These are phyloP conservation scores for Halcyon senegalensis DNA, from an alignment of 2,113 vertebrate genomes.

Conservation along the genomic window DNA sequence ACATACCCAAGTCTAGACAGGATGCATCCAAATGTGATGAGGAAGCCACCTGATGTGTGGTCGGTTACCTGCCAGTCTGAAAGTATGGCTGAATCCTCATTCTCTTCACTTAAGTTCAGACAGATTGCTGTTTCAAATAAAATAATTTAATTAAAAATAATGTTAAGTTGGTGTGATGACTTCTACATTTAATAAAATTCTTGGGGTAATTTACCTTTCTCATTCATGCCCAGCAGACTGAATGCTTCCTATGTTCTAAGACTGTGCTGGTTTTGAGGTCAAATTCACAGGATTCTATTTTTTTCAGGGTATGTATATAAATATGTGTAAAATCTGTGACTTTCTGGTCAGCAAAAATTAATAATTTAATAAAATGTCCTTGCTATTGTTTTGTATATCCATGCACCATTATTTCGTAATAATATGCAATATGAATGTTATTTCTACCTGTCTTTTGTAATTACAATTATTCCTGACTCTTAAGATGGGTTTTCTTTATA, in stretches of 20 bases:
- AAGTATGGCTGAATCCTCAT: background rate
- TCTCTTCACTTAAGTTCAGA: background rate
- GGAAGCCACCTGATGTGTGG: background rate
- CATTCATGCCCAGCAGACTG: background rate
- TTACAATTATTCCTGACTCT: background rate
- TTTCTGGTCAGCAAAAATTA: background rate
- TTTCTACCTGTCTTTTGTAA: background rate
- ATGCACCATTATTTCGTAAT: background rate
- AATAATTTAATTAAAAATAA: background rate
- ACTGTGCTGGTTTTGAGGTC: background rate
- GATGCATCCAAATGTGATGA: background rate
- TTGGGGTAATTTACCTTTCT: background rate
- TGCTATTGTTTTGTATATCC: background rate
- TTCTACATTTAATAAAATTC: background rate
- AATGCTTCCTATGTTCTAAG: background rate
- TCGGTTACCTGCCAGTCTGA: background rate
- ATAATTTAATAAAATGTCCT: background rate
- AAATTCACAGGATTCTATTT: background rate
- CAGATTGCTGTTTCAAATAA: background rate
- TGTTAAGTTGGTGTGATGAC: background rate
- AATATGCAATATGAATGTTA: background rate
- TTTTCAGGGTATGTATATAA: fast-evolving
- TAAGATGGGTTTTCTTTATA: background rate
- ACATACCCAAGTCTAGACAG: background rate
- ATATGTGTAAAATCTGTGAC: background rate